Percentiles rank a stretch among this genome's conserved stretches.
Conservation (phyloP, 1,140 invertebrate species). For the Bradysia coprophila region DNA sequence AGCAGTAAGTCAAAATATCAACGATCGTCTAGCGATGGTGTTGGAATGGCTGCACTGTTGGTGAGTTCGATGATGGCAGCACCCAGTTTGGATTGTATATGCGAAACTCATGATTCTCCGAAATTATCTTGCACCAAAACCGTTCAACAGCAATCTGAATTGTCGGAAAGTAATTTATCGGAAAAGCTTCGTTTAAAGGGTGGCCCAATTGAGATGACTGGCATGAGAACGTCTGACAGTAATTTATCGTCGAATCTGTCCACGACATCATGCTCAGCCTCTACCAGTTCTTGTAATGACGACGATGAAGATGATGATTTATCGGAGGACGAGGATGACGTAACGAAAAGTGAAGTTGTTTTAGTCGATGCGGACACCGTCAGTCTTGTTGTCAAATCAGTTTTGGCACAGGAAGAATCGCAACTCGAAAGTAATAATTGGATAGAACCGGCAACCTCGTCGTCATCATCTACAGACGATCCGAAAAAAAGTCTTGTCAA, state of each 20-base stretch:
- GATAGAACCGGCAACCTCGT: not conserved
- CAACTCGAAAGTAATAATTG: not conserved
- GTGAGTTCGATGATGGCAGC: conserved; percentile 38
- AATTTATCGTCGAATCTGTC: conserved; percentile 1
- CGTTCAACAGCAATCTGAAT: not conserved
- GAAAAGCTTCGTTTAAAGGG: conserved; percentile 3
- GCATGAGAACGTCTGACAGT: not conserved
- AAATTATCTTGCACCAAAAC: conserved; percentile 7
- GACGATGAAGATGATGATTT: conserved; percentile 18
- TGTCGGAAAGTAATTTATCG: not conserved
- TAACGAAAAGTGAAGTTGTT: conserved; percentile 4
- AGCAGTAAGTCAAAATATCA: not conserved
- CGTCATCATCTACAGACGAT: not conserved
- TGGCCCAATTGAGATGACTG: conserved; percentile 18
- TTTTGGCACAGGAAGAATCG: conserved; percentile 20
- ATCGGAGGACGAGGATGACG: conserved; percentile 16
- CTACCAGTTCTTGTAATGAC: conserved; percentile 14
- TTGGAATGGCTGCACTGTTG: conserved; percentile 38
- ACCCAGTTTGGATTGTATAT: conserved; percentile 36
- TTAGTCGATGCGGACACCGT: conserved; percentile 24
- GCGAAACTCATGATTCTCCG: conserved; percentile 30
- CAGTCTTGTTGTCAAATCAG: conserved; percentile 30
- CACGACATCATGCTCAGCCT: not conserved
- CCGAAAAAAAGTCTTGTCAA: not conserved
- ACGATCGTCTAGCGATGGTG: conserved; percentile 22